Percentiles rank a stretch among this genome's conserved stretches.
Conservation (phyloP, 2,888 invertebrate species). For the Smittia aterrima region DNA sequence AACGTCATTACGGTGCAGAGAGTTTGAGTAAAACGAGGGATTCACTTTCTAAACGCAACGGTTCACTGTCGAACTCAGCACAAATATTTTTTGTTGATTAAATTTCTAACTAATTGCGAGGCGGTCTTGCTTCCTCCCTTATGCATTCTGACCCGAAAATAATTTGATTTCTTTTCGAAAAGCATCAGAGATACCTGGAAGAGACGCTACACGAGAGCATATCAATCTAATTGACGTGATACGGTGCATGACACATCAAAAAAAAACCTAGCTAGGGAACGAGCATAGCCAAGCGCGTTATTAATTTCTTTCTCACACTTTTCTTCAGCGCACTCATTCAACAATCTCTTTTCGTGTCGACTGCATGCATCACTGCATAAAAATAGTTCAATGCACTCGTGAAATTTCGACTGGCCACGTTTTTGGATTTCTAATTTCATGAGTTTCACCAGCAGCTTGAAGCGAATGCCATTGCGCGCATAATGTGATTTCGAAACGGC, state of each 20-base stretch:
- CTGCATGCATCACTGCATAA: constrained; percentile 41
- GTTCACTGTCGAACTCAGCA: constrained; percentile 1
- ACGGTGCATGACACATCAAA: constrained; percentile 40
- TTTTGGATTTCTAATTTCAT: constrained; percentile 29
- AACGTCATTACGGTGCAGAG: constrained; percentile 24
- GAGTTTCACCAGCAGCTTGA: background rate
- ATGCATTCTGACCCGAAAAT: constrained; percentile 6
- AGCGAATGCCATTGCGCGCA: constrained; percentile 24
- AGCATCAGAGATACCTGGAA: background rate
- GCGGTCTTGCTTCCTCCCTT: background rate
- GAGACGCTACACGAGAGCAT: constrained; percentile 14
- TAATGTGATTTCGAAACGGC: constrained; percentile 29
- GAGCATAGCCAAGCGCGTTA: background rate
- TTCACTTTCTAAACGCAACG: constrained; percentile 30
- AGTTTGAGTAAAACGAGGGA: background rate
- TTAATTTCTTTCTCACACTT: constrained; percentile 27
- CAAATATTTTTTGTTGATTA: background rate
- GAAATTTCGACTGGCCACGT: background rate
- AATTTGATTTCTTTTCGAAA: background rate
- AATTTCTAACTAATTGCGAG: background rate
- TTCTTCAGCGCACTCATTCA: constrained; percentile 22
- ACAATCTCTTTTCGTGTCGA: background rate
- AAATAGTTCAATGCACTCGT: constrained; percentile 41
- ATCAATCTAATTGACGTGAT: constrained; percentile 20
- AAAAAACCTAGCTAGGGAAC: background rate